These are phyloP conservation scores for Drosophila mimetica DNA, from an alignment of 2,888 invertebrate genomes.

Conservation along the genomic window DNA sequence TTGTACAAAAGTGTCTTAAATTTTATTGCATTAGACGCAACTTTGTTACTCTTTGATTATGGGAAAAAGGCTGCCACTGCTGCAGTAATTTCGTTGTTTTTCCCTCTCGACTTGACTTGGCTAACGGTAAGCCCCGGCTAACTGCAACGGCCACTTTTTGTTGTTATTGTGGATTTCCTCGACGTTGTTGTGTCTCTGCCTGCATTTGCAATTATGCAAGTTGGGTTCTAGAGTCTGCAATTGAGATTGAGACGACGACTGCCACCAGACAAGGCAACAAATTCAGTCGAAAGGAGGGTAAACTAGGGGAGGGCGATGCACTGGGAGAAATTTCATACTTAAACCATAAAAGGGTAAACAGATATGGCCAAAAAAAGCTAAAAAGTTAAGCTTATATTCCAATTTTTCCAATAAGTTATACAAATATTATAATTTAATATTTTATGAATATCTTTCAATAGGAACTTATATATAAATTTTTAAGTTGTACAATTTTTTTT, in stretches of 20 bases:
- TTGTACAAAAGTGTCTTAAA: constrained; percentile 74
- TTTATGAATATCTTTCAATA: too few species aligned
- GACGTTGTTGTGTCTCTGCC: constrained; percentile 38
- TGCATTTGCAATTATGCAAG: constrained; percentile 48
- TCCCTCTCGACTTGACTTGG: constrained; percentile 26
- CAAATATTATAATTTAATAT: too few species aligned
- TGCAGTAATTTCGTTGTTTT: constrained; percentile 17
- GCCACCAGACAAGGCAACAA: constrained; percentile 43
- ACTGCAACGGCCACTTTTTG: constrained; percentile 69
- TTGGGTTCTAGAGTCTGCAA: constrained; percentile 37
- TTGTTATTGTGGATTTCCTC: constrained; percentile 32
- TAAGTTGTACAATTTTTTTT: too few species aligned
- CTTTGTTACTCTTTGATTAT: constrained; percentile 67
- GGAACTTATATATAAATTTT: too few species aligned
- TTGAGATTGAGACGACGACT: constrained; percentile 44
- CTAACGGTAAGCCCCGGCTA: constrained; percentile 68
- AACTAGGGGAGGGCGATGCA: background rate
- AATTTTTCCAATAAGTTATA: too few species aligned
- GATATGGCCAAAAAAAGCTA: background rate
- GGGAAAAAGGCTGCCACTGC: constrained; percentile 50
- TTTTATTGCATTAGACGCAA: constrained; percentile 65
- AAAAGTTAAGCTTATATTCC: too few species aligned
- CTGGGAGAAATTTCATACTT: background rate
- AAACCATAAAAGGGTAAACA: background rate
- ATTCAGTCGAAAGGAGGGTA: constrained; percentile 20